These are phyloP conservation scores for Penelope pileata DNA, from an alignment of 2,113 vertebrate species.

Conservation along the genomic window DNA sequence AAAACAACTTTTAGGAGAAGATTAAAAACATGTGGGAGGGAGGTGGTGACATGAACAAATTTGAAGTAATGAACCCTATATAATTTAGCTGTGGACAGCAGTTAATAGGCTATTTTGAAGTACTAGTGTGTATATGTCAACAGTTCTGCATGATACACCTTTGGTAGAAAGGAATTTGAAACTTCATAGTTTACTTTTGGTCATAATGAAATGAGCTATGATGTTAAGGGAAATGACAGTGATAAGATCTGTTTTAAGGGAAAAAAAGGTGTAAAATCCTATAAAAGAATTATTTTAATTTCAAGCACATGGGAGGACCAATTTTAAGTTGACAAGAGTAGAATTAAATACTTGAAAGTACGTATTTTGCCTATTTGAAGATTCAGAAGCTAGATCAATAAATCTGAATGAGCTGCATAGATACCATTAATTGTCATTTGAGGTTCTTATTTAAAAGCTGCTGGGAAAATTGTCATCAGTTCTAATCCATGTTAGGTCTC, in stretches of 20 bases:
- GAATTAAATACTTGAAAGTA: neutral
- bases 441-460: neutral
- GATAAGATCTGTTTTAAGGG: neutral
- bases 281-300: neutral
- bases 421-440: neutral
- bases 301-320: neutral
- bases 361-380: neutral
- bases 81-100: conserved; percentile 62
- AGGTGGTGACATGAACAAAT: conserved; percentile 64
- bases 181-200: neutral
- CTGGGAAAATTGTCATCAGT: neutral
- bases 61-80: conserved; percentile 63
- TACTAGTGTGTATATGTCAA: conserved; percentile 31
- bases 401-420: neutral
- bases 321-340: neutral
- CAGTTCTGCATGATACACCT: conserved; percentile 39
- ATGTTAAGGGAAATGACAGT: neutral
- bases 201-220: neutral
- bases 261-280: neutral
- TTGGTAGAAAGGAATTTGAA: neutral
- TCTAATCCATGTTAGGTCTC: neutral
- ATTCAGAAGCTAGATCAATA: neutral
- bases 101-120: conserved; percentile 49
- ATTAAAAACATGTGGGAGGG: conserved; percentile 59
- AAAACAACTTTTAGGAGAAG: neutral